These are phyloP conservation scores for Poeciliopsis occidentalis DNA, from an alignment of 2,113 vertebrate species.

Conservation along the genomic window DNA sequence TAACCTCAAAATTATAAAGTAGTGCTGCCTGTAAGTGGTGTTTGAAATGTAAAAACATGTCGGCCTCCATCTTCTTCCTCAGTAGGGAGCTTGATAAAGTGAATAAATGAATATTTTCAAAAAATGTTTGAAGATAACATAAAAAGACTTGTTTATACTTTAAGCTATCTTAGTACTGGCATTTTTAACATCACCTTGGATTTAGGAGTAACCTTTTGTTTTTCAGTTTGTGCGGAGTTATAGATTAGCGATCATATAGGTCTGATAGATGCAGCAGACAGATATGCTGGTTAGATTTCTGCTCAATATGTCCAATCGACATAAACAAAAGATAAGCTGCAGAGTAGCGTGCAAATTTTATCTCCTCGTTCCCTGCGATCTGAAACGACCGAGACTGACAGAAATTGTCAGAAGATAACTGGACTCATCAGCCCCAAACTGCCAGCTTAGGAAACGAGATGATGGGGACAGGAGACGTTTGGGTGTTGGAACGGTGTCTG, in stretches of 20 bases:
- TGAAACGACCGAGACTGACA: slow-evolving; percentile 30
- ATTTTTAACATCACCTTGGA: not conserved
- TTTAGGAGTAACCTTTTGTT: not conserved
- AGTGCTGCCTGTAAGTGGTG: no score
- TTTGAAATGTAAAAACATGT: no score
- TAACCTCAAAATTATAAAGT: no score
- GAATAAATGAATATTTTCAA: no score
- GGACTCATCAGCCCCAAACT: slow-evolving; percentile 28
- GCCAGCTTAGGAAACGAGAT: slow-evolving; percentile 41
- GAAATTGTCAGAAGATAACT: slow-evolving; percentile 42
- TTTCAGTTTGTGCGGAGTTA: not conserved
- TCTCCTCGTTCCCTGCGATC: slow-evolving; percentile 25
- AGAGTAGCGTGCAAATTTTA: not conserved
- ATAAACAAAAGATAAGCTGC: slow-evolving; percentile 4
- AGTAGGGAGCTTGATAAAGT: no score
- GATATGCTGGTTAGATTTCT: not conserved
- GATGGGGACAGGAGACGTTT: slow-evolving; percentile 45
- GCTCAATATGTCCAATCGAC: slow-evolving; percentile 8
- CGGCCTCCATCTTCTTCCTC: no score
- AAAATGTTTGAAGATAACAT: no score
- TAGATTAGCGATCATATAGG: not conserved
- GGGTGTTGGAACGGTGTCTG: slow-evolving; percentile 41
- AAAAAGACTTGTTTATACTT: no score
- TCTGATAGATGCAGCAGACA: slow-evolving; percentile 1
- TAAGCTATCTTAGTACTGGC: no score